Conservation (phyloP, 2,113 vertebrate species). For the Gobiocypris rarus region DNA sequence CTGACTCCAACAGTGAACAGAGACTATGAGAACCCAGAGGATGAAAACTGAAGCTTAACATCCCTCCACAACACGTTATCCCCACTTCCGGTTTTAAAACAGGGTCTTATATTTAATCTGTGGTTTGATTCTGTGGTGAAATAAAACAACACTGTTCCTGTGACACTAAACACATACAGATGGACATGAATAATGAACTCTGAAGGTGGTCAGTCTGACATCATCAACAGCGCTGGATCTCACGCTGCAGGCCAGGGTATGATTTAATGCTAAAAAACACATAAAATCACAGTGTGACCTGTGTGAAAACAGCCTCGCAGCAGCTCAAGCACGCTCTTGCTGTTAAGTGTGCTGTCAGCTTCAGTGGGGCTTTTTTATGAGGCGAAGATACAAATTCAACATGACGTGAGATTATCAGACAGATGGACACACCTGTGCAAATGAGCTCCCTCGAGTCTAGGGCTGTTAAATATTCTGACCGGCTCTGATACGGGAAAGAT, state of each 20-base stretch:
- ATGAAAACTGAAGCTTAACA: neutral
- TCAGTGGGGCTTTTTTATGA: slow-evolving; percentile 34
- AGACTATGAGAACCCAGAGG: neutral
- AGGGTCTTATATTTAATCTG: neutral
- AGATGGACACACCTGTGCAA: slow-evolving; percentile 77
- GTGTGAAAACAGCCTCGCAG: no score
- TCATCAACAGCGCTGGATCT: no score
- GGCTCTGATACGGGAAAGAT: no score
- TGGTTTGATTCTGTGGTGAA: no score
- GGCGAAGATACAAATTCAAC: slow-evolving; percentile 71
- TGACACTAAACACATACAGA: neutral
- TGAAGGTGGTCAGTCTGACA: neutral
- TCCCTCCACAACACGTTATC: neutral
- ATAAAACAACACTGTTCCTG: no score
- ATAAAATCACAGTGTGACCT: no score
- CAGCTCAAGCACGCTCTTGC: neutral
- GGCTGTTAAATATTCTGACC: slow-evolving; percentile 74
- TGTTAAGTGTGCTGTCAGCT: neutral
- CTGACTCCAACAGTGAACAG: neutral
- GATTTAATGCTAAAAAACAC: neutral
- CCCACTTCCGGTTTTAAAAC: neutral
- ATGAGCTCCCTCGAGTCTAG: slow-evolving; percentile 72
- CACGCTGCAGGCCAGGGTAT: neutral
- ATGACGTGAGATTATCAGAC: slow-evolving; percentile 76
- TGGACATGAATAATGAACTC: neutral